Evolutionary conservation across 2,888 invertebrate species (phyloP).

Genomic region (Platypus cylindrus): DNA sequence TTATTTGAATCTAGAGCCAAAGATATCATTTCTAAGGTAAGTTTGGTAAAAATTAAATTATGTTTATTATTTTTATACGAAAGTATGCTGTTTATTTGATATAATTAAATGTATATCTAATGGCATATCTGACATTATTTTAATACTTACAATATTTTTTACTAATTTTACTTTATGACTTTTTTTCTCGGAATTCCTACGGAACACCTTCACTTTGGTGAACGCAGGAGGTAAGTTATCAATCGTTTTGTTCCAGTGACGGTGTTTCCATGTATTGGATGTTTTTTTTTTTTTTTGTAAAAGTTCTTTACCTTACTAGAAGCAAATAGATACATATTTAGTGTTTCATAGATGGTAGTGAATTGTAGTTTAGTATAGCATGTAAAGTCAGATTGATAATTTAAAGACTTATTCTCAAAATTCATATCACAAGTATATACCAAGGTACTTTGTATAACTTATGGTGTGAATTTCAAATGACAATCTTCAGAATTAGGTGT

Average conservation of each 20-base stretch:
- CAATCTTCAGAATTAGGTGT: too few relatives aligned
- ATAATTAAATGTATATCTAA: not conserved
- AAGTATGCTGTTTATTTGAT: slow-evolving; percentile 1
- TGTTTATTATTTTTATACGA: not conserved
- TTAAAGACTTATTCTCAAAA: too few relatives aligned
- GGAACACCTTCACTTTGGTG: slow-evolving; percentile 30
- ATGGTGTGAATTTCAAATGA: too few relatives aligned
- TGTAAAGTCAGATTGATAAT: too few relatives aligned
- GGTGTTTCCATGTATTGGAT: slow-evolving; percentile 14
- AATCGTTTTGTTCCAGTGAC: slow-evolving; percentile 26
- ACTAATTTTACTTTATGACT: slow-evolving; percentile 26
- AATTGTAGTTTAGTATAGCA: too few relatives aligned
- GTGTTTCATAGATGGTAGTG: too few relatives aligned
- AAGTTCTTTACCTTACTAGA: too few relatives aligned
- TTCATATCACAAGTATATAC: too few relatives aligned
- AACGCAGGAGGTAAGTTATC: slow-evolving; percentile 35
- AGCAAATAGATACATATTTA: too few relatives aligned
- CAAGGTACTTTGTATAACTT: too few relatives aligned
- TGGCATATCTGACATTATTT: not conserved
- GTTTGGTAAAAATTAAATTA: too few relatives aligned
- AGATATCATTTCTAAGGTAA: slow-evolving; percentile 87
- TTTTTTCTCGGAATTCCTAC: slow-evolving; percentile 28
- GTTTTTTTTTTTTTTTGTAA: slow-evolving; percentile 8
- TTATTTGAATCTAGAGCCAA: slow-evolving; percentile 94
- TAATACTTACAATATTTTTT: not conserved